phyloP scores from a whole-genome alignment of 2,797 vertebrate species.

The Phoebastria nigripes region DNA sequence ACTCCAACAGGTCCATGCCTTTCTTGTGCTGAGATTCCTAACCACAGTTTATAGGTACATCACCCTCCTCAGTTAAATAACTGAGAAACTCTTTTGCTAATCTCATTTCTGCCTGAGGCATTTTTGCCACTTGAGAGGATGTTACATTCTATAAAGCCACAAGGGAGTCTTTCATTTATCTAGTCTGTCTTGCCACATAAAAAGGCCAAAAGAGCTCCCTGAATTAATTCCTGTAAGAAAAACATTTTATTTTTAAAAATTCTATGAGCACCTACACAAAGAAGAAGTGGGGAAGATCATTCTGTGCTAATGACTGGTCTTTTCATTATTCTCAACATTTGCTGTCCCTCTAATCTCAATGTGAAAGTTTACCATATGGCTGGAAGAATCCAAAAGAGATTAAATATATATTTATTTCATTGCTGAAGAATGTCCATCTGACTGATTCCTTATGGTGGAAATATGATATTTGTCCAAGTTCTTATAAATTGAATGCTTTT shows the following conservation, averaged over 20 bases:
- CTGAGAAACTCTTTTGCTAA: background rate
- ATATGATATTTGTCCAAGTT: background rate
- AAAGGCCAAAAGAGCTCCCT: background rate
- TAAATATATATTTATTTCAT: background rate
- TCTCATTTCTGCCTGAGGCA: background rate
- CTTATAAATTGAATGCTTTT: background rate
- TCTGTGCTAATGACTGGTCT: background rate
- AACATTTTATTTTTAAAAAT: background rate
- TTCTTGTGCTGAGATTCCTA: background rate
- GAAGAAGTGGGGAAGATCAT: background rate
- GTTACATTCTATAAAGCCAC: background rate
- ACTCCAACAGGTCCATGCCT: too few species aligned
- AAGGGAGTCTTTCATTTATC: background rate
- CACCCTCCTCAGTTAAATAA: background rate
- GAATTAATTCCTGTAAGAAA: background rate
- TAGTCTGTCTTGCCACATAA: background rate
- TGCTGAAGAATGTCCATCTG: background rate
- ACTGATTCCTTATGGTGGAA: background rate
- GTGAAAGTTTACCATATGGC: background rate
- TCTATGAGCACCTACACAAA: background rate
- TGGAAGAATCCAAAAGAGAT: background rate
- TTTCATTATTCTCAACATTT: background rate
- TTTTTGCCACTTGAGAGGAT: background rate
- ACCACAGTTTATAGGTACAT: background rate
- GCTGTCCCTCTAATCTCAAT: background rate